These are phyloP conservation scores for Amphilophus citrinellus DNA, from an alignment of 2,113 vertebrate species.

Conservation along the genomic window DNA sequence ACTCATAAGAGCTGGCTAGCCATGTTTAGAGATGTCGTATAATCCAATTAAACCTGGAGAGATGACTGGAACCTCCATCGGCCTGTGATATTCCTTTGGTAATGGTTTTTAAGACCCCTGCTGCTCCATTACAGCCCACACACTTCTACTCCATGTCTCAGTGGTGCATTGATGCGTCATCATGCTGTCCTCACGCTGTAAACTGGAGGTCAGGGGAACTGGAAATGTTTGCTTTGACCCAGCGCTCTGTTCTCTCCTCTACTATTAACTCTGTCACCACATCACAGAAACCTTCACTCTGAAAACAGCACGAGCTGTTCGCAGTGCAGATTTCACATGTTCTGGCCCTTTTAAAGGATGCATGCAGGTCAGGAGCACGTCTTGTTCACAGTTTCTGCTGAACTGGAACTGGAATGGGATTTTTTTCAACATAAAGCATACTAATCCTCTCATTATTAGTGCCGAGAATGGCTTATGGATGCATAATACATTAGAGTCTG, in stretches of 20 bases:
- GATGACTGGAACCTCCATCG: slow-evolving; percentile 35
- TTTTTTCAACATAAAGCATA: background rate
- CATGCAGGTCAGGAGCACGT: background rate
- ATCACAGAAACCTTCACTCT: background rate
- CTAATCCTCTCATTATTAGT: background rate
- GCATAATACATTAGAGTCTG: background rate
- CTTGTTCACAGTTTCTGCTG: background rate
- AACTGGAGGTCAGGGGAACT: slow-evolving; percentile 42
- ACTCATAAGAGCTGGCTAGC: background rate
- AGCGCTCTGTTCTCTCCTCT: background rate
- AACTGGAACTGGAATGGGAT: background rate
- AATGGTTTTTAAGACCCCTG: slow-evolving; percentile 48
- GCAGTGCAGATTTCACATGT: background rate
- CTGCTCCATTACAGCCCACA: slow-evolving; percentile 45
- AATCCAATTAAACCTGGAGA: slow-evolving; percentile 42
- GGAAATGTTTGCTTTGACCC: slow-evolving; percentile 45
- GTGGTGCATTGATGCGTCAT: slow-evolving; percentile 46
- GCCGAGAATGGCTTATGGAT: background rate
- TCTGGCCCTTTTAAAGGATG: background rate
- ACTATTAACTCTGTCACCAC: slow-evolving; percentile 31
- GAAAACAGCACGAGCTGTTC: background rate
- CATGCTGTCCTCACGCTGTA: slow-evolving; percentile 29
- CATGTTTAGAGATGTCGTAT: slow-evolving; percentile 7
- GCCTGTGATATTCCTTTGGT: slow-evolving; percentile 15
- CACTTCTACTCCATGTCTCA: slow-evolving; percentile 16